Conservation (phyloP, 2,888 invertebrate genomes). For the Cacoxenus indagator region DNA sequence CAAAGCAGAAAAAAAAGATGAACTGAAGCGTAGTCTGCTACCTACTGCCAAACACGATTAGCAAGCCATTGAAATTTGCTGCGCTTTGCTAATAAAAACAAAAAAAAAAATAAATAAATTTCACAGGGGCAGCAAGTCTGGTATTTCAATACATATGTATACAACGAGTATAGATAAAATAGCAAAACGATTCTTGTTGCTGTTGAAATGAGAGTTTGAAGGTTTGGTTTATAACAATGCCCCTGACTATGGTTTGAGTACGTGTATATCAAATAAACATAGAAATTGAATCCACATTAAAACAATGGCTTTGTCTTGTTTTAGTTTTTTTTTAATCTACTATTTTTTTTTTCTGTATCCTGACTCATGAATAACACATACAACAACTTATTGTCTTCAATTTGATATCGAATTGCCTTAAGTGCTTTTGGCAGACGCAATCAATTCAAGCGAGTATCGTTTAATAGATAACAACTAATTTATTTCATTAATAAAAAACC, state of each 20-base stretch:
- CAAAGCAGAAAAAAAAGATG: neutral
- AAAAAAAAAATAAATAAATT: no score
- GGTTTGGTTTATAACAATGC: neutral
- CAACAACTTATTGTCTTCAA: neutral
- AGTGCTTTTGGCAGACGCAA: conserved; percentile 2
- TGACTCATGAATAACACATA: neutral
- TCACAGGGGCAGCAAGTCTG: neutral
- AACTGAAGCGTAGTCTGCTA: neutral
- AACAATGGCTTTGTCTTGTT: conserved; percentile 1
- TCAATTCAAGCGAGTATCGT: neutral
- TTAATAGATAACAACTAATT: neutral
- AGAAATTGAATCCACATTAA: neutral
- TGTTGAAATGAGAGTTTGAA: neutral
- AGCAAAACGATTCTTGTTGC: neutral
- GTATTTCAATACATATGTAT: neutral
- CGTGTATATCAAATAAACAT: neutral
- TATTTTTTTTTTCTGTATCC: neutral
- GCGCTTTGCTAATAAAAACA: neutral
- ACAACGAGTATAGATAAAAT: neutral
- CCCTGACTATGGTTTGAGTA: neutral
- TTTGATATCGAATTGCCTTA: conserved; percentile 11
- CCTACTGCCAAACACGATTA: neutral
- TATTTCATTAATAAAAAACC: neutral
- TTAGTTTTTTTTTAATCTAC: neutral
- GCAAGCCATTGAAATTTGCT: neutral